A percentile compares a stretch with the other conserved stretches of the same genome.
Evolutionary conservation across 2,888 invertebrate species (phyloP).

Genomic region (Rotaria magnacalcarata): DNA sequence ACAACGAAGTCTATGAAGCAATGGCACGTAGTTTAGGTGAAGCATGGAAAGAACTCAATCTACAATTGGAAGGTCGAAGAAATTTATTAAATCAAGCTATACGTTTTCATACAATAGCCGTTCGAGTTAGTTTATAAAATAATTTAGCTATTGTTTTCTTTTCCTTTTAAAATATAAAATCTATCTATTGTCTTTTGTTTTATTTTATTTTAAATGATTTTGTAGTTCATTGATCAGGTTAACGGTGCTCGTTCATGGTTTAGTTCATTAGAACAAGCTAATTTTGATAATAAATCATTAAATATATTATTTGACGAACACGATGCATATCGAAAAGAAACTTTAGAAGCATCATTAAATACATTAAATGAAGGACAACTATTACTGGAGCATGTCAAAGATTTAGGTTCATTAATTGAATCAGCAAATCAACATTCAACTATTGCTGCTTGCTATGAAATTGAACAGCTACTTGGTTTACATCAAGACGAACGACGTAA

Average conservation of each 20-base stretch:
- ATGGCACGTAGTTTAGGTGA: conserved; percentile 71
- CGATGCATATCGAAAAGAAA: conserved; percentile 55
- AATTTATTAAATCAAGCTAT: conserved; percentile 73
- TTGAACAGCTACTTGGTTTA: conserved; percentile 60
- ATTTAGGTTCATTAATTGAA: conserved; percentile 71
- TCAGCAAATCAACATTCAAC: conserved; percentile 62
- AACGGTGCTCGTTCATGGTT: conserved; percentile 19
- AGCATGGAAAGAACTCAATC: conserved; percentile 76
- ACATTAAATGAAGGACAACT: conserved; percentile 75
- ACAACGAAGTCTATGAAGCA: conserved; percentile 74
- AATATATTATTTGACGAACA: conserved; percentile 44
- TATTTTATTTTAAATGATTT: not conserved
- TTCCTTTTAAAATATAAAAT: not conserved
- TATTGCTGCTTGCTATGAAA: conserved; percentile 60
- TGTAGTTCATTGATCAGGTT: conserved; percentile 31
- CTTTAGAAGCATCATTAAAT: conserved; percentile 74
- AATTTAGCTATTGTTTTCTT: not conserved
- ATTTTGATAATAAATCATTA: not conserved
- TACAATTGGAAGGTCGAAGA: conserved; percentile 72
- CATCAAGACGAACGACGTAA: conserved; percentile 71
- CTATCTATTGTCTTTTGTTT: not conserved
- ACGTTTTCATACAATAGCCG: conserved; percentile 66
- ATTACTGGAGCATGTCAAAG: conserved; percentile 70
- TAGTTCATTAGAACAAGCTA: not conserved
- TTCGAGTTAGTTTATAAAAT: not conserved